phyloP scores from a whole-genome alignment of 1,140 invertebrate genomes.

The Hylaeus volcanicus region DNA sequence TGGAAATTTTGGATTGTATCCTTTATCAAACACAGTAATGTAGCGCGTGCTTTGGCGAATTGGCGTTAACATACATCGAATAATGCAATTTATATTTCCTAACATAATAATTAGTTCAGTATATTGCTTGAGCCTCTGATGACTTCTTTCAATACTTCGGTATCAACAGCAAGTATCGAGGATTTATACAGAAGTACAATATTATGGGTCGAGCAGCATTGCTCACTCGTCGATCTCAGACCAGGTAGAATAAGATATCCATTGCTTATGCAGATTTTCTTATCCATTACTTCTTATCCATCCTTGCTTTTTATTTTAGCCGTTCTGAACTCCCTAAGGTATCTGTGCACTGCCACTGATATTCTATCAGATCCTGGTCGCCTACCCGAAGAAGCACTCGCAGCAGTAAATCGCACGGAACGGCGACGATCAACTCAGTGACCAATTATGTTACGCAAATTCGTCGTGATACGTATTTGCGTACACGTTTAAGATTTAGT shows the following conservation, averaged over 20 bases:
- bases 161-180: conserved; percentile 94
- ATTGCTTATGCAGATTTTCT: too few species aligned
- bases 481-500: conserved; percentile 42
- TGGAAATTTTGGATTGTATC: conserved; percentile 99
- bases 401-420: conserved; percentile 80
- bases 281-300: too few species aligned
- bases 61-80: background rate
- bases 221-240: conserved; percentile 94
- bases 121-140: conserved; percentile 93
- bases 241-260: conserved; percentile 84
- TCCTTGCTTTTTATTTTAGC: conserved; percentile 82
- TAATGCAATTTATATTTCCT: conserved; percentile 66
- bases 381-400: conserved; percentile 92
- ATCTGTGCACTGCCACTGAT: conserved; percentile 95
- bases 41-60: too few species aligned
- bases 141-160: conserved; percentile 93
- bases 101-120: conserved; percentile 88
- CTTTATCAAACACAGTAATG: conserved; percentile 70
- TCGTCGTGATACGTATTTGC: conserved; percentile 36
- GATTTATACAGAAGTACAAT: conserved; percentile 95
- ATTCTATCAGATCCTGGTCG: conserved; percentile 93
- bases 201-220: conserved; percentile 97
- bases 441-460: conserved; percentile 52
- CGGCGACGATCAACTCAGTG: conserved; percentile 72
- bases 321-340: conserved; percentile 94